phyloP scores from a whole-genome alignment of 2,113 vertebrate species.

The Megaleporinus macrocephalus region DNA sequence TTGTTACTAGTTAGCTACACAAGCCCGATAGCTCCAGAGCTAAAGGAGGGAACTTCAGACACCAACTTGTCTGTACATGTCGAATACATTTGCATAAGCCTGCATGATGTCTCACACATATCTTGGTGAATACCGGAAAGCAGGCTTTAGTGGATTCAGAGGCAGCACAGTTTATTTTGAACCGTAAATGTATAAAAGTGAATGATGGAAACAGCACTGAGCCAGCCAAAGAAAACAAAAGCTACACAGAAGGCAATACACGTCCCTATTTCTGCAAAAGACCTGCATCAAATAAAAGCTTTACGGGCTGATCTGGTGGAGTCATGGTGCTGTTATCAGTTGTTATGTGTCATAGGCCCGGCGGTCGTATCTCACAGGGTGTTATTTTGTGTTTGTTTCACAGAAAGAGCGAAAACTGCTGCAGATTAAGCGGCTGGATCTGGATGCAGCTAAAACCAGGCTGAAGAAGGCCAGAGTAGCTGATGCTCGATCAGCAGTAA shows the following conservation, averaged over 20 bases:
- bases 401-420: constrained; percentile 97
- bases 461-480: constrained; percentile 94
- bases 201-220: not conserved
- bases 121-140: no score
- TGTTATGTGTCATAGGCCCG: no score
- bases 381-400: constrained; percentile 49
- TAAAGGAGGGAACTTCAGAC: no score
- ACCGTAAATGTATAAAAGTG: not conserved
- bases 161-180: not conserved
- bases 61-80: no score
- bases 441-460: constrained; percentile 97
- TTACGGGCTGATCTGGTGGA: no score
- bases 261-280: no score
- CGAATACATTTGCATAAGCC: no score
- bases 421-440: constrained; percentile 94
- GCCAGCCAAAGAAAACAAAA: not conserved
- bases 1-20: no score
- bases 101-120: no score
- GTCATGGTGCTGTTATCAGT: no score
- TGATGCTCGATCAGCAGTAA: constrained; percentile 90
- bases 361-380: not conserved
- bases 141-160: not conserved
- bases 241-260: not conserved
- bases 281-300: no score
- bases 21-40: no score